Base-by-base conservation (phyloP, 92 coral and sea anemone genomes). In the Siderastrea radians region DNA sequence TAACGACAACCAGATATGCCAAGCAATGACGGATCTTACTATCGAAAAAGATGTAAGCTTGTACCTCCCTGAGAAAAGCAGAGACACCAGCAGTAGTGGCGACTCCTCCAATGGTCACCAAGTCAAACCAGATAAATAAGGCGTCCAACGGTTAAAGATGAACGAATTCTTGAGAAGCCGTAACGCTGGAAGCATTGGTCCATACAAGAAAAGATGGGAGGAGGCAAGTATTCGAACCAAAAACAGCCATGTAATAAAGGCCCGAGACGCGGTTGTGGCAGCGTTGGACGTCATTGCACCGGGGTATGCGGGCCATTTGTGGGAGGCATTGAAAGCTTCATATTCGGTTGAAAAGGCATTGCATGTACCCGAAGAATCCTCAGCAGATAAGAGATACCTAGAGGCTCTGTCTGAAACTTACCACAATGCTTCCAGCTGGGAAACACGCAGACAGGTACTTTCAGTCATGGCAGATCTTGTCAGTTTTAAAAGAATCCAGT, bases 341-440 rank as follows among this genome's bases (percentile, higher is more conserved):
- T 11, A 48, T 64, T 74, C 71, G 13, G 55, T 82, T 14, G 86
- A 82, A 26, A 72, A 69, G 86, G 86, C 48, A 15, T 60, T 84
- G 38, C 61, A 51, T 6, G 6, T 53, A 5, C 38, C 60, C 26
- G 71, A 72, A 58, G 57, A 60, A 54, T 82, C 79, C 16, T 80
- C 86, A 73, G 50, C 82, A 15, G 86, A 82, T 49, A 72, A 86
- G 72, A 62, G 64, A 53, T 87, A 87, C 67, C 49, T 86, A 38
- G 87, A 44, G 59, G 75, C 90, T 17, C 66, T 86, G 55, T 87
- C 90, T 60, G 90, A 86, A 55, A 77, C 90, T 46, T 86, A 76
- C 90, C 43, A 63, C 7, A 86, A 78, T 75, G 86, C 90, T 17
- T 86, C 90, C 44, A 85, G 90, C 63, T 86, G 90, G 90, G 85